Percentiles rank a stretch among this genome's conserved stretches.
These are phyloP conservation scores for Coracopsis vasa DNA, from an alignment of 2,113 vertebrate species.

Conservation along the genomic window DNA sequence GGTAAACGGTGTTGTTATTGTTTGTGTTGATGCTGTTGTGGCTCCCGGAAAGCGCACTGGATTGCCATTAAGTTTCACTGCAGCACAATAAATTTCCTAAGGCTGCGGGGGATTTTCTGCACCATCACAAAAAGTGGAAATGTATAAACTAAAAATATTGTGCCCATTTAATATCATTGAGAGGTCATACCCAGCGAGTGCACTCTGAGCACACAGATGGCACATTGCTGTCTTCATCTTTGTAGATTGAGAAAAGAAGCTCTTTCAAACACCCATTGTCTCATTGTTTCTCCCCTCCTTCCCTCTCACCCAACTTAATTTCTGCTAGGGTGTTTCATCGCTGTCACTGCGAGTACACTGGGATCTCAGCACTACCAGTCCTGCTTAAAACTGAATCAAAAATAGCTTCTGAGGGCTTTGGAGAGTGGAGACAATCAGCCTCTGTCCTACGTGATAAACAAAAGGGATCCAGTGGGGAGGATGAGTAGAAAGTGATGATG, in stretches of 20 bases:
- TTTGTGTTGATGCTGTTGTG: not conserved
- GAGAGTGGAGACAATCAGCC: not conserved
- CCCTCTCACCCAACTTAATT: not conserved
- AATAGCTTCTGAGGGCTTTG: not conserved
- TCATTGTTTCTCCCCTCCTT: not conserved
- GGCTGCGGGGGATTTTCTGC: slow-evolving; percentile 44
- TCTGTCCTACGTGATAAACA: not conserved
- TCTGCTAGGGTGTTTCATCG: not conserved
- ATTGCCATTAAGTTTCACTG: slow-evolving; percentile 39
- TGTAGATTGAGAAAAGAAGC: not conserved
- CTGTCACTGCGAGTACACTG: accelerated
- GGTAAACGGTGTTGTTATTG: slow-evolving; percentile 7
- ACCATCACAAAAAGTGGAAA: slow-evolving; percentile 44
- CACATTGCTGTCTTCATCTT: not conserved
- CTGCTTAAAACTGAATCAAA: not conserved
- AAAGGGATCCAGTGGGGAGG: not conserved
- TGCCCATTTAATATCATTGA: not conserved
- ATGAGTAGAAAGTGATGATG: not conserved
- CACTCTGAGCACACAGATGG: not conserved
- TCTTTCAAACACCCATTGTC: not conserved
- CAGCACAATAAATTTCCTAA: slow-evolving; percentile 11
- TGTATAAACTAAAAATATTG: slow-evolving; percentile 6
- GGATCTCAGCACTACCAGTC: not conserved
- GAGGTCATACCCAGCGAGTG: not conserved
- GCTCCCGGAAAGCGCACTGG: slow-evolving; percentile 1